Conservation (phyloP, 2,113 vertebrate species). For the Brachyistius frenatus region DNA sequence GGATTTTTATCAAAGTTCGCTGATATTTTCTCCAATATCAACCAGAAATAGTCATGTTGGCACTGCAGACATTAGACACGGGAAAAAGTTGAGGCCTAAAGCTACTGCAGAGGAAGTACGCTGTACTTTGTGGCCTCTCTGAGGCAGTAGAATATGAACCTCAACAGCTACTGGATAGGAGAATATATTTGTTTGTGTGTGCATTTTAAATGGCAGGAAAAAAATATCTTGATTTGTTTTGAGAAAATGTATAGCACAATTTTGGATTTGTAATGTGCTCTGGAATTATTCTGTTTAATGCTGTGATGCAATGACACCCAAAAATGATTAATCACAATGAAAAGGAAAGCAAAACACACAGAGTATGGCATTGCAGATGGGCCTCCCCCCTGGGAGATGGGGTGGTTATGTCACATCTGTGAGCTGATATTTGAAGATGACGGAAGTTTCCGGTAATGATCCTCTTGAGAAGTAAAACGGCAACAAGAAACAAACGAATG, state of each 20-base stretch:
- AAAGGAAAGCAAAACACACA: neutral
- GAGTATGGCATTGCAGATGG: neutral
- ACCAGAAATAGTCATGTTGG: conserved; percentile 15
- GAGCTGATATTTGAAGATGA: neutral
- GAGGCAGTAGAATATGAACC: neutral
- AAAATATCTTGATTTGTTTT: no score
- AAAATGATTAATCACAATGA: neutral
- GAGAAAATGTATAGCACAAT: no score
- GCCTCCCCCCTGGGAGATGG: neutral
- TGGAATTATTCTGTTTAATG: no score
- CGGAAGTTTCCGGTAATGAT: no score
- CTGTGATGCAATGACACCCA: neutral
- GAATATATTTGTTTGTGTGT: neutral
- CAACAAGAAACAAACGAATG: neutral
- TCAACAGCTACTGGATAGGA: neutral
- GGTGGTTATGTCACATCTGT: neutral
- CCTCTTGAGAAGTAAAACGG: neutral
- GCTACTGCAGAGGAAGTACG: no score
- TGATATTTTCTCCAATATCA: neutral
- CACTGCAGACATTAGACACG: neutral
- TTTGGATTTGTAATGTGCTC: no score
- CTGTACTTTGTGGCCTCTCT: no score
- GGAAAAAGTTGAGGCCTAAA: neutral
- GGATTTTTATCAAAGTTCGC: conserved; percentile 18
- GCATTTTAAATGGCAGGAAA: neutral